phyloP scores from a whole-genome alignment of 2,797 vertebrate genomes.

The Arctocebus calabarensis region DNA sequence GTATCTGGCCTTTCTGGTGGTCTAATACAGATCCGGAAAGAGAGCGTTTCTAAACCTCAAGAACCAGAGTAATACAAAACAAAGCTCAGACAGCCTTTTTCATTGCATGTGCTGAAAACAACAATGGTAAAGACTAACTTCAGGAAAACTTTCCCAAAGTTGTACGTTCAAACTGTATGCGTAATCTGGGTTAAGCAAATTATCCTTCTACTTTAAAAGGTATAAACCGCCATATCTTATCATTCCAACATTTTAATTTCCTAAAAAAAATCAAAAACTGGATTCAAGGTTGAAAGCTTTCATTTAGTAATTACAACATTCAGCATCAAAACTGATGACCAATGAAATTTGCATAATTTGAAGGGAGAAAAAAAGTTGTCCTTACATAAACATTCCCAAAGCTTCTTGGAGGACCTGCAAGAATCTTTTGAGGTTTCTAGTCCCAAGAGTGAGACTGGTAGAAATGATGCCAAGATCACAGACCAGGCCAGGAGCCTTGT shows the following conservation, averaged over 20 bases:
- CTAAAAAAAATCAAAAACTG: constrained; percentile 46
- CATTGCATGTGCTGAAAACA: not conserved
- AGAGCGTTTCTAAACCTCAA: constrained; percentile 30
- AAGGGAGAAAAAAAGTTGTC: not conserved
- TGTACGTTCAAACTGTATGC: not conserved
- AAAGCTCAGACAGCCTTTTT: not conserved
- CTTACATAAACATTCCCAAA: not conserved
- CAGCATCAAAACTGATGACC: not conserved
- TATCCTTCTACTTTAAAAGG: not conserved
- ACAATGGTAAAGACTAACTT: not conserved
- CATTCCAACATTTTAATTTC: not conserved
- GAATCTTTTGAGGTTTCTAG: constrained; percentile 4
- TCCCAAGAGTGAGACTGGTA: not conserved
- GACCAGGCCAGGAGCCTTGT: not conserved
- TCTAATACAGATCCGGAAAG: constrained; percentile 64
- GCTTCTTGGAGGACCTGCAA: not conserved
- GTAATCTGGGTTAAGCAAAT: not conserved
- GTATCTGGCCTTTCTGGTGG: constrained; percentile 7
- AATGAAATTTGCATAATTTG: not conserved
- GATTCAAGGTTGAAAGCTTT: not conserved
- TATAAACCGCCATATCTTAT: not conserved
- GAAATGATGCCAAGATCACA: constrained; percentile 19
- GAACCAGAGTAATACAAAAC: not conserved
- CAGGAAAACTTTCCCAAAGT: not conserved
- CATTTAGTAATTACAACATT: not conserved